Base-by-base conservation (phyloP, 2,113 vertebrate species). In the Turnix velox region DNA sequence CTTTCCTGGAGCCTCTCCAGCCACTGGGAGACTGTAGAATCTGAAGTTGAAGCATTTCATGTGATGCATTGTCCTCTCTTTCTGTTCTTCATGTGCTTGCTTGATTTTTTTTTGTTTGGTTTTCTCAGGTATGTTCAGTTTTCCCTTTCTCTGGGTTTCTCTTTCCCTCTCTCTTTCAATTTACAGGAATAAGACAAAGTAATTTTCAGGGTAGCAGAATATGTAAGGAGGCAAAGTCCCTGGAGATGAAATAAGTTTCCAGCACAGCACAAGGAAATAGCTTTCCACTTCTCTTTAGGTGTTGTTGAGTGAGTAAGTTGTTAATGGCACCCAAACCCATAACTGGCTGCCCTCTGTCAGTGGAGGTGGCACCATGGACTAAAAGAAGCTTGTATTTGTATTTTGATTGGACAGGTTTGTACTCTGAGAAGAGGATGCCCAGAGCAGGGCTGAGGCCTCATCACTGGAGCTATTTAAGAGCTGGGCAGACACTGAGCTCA, bases 121-220 rank as follows among this genome's bases (percentile, higher is more conserved):
- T 22, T 86, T 90, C 57, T 65, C 88, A 74, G 69, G 61, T 84
- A 73, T 15, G 23, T 81, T 90, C 84, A 45, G 3, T 93, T 95
- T 93, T 93, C 83, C 48, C 40, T 83, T 86, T 81, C 76, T 78
- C 76, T 78, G 79, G 33, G 72, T 54, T 74, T 90, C n/a, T 90
- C 68, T 87, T 95, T 88, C 52, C 73, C 65, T 42, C 40, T 28
- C 62, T 93, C 52, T 96, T 96, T 96, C 86, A 81, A 93, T 69
- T 90, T 68, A 65, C 1, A 87, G 86, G 94, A 96, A 94, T 84
- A 87, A 83, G 84, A 78, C 52, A 0, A 87, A 90, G 84, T 75
- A 28, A 93, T 96, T 94, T 93, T 96, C 88, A 93, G 88, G 96
- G 78, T 61, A 82, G 69, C 76, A 90, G 87, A 88, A 94, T 92